A percentile compares a stretch with the other conserved stretches of the same genome.
phyloP scores from a whole-genome alignment of 35 echinoderm and acorn worm species.

The Ophiothrix spiculata region DNA sequence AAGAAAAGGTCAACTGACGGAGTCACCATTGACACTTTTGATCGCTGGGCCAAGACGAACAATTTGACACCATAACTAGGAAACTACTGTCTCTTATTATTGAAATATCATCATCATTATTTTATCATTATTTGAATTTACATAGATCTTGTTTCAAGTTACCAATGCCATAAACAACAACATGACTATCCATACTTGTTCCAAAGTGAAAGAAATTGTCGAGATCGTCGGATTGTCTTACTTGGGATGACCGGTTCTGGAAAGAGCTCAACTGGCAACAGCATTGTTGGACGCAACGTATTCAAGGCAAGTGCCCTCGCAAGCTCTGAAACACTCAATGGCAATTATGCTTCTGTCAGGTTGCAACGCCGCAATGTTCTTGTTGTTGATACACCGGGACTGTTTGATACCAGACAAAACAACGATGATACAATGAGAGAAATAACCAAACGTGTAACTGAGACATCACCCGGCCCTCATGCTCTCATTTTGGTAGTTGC shows the following conservation, averaged over 20 bases:
- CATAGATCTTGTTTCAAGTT: no score
- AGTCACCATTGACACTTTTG: no score
- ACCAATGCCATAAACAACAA: no score
- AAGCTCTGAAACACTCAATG: not conserved
- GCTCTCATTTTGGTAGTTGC: not conserved
- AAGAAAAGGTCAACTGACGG: no score
- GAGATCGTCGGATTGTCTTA: not conserved
- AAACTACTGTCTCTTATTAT: no score
- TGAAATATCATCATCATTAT: no score
- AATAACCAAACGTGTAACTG: not conserved
- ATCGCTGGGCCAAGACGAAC: no score
- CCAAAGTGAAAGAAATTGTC: not conserved
- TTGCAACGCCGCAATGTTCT: not conserved
- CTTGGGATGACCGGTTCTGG: not conserved
- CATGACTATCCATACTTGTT: no score
- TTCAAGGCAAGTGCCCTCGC: not conserved
- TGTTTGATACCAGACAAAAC: not conserved
- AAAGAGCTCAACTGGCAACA: not conserved
- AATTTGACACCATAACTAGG: no score
- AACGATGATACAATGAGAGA: not conserved
- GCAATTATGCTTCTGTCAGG: not conserved
- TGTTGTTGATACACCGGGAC: slow-evolving; percentile 4
- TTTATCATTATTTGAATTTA: no score
- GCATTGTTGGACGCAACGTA: not conserved
- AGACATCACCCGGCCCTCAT: not conserved